Base-by-base conservation (phyloP, 2,888 invertebrate genomes). In the Phasia obesa region DNA sequence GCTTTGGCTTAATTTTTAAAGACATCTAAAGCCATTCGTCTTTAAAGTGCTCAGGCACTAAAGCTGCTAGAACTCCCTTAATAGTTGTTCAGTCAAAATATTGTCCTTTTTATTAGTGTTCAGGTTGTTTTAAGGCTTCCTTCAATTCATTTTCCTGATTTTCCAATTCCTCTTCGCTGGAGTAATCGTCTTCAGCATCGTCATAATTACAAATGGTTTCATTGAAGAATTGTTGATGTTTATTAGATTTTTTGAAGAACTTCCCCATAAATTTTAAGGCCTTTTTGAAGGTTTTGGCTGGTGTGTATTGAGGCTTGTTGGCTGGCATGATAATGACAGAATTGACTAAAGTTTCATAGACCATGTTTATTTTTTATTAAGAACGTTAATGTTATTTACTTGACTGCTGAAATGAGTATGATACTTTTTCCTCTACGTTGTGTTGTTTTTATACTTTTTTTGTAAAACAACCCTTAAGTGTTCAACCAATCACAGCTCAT, bases 281-380 rank as follows among this genome's bases (percentile, higher is more conserved):
- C 65, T 86, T 88, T 80, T 85, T 87, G 23, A 90, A 80, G 13
- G 83, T 83, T 64, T 87, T 86, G 2, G 85, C 60, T 19, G 87
- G 85, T 15, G 80, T 81, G 51, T 85, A 85, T 31, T 85, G 84
- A 15, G 83, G 85, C 38, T 87, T 88, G 57, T 85, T 85, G 60
- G 49, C 17, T 15, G 85, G 84, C 27, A 78, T 78, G 6, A 23
- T 60, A 7, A 59, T 11, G 44, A 21, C 62, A 80, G 19, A n/a
- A 71, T 86, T 87, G 23, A 85, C 59, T 25, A 89, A 86, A 38
- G 84, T 84, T 85, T 89, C 86, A 86, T 88, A 88, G 21, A 84
- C 85, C 90, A 90, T 88, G 55, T 65, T 67, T 74, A 73, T 70
- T 69, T 31, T 9, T 15, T 55, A 15, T 42, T 0, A 44, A 65